Evolutionary conservation across 2,888 invertebrate species (phyloP), one percentile per base, ranked within the genome.

Genomic region (Ormyrus nitidulus): DNA sequence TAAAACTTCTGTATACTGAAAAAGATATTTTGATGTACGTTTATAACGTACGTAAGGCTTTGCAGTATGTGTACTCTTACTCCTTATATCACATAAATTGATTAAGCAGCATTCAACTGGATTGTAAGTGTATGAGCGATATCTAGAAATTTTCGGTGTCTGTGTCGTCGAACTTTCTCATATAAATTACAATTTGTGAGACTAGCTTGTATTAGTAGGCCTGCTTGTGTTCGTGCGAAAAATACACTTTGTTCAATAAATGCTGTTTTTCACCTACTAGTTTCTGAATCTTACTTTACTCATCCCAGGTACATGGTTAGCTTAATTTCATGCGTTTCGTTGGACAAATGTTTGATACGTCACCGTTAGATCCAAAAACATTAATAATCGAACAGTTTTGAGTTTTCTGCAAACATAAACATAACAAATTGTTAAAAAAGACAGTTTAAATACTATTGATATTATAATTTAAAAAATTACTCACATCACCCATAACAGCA

Each of bases 401-500:
- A 87, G 85, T 89, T 84, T 90, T 90, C 90, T 90, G 80, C 62
- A 87, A 85, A 49, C 65, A 62, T 69, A 77, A 69, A 77, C 46
- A 19, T 19, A 19, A 48, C 19, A 69, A 8, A 58, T 34, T 49
- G 49, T 51, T 49, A n/a, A 53, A 70, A 68, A 74, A 4, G 10
- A 61, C 58, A 58, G 6, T 58, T 34, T 73, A 34, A 72, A 71
- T 48, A 8, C 1, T 48, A 69, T 9, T 46, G 10, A 54, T 13
- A 58, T 19, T 1, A 19, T 19, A 19, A 19, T 19, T 19, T 19
- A 1, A 19, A 19, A 19, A 66, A 77, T 80, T 86, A 91, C 92
- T 91, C 90, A 93, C 93, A 87, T 93, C 93, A 86, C 93, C 94
- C 95, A 99, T 97, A 83, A 99, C 98, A 85, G 98, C 97, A 89